A percentile compares a stretch with the other conserved stretches of the same genome.
Conservation (phyloP, 2,797 vertebrate species). For the Rhinophrynus dorsalis region DNA sequence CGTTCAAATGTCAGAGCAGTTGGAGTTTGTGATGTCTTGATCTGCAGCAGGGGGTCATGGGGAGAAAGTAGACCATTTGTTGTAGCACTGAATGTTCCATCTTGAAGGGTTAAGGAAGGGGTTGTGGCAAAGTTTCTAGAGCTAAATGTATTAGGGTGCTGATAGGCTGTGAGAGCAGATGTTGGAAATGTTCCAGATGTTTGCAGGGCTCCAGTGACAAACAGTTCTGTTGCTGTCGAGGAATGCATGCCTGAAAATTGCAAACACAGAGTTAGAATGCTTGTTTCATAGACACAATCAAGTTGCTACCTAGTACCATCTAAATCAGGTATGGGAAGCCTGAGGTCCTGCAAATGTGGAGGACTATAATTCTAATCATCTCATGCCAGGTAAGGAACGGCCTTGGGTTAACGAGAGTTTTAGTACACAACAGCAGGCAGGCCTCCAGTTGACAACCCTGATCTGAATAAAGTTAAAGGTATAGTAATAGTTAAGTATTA, state of each 20-base stretch:
- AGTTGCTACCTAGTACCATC: no score
- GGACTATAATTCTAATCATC: not conserved
- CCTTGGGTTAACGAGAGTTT: no score
- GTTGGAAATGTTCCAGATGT: constrained; percentile 89
- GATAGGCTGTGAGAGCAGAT: constrained; percentile 86
- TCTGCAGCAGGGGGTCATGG: constrained; percentile 88
- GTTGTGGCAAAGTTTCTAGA: constrained; percentile 86
- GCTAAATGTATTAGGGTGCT: constrained; percentile 88
- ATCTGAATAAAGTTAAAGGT: no score
- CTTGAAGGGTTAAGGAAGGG: constrained; percentile 87
- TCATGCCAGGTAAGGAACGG: no score
- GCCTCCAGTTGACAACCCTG: no score
- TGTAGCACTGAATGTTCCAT: constrained; percentile 86
- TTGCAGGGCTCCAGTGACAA: constrained; percentile 91
- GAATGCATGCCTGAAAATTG: constrained; percentile 84
- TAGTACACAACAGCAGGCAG: no score
- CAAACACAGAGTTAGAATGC: constrained; percentile 21
- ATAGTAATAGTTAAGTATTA: no score
- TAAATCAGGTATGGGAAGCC: no score
- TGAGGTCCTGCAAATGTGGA: not conserved
- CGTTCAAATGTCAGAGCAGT: constrained; percentile 88
- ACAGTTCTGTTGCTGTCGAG: constrained; percentile 86
- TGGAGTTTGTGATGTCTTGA: constrained; percentile 90
- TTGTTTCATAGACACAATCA: not conserved
- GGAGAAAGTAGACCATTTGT: constrained; percentile 87